phyloP scores from a whole-genome alignment of 2,113 vertebrate genomes.

The Noturus placidus region DNA sequence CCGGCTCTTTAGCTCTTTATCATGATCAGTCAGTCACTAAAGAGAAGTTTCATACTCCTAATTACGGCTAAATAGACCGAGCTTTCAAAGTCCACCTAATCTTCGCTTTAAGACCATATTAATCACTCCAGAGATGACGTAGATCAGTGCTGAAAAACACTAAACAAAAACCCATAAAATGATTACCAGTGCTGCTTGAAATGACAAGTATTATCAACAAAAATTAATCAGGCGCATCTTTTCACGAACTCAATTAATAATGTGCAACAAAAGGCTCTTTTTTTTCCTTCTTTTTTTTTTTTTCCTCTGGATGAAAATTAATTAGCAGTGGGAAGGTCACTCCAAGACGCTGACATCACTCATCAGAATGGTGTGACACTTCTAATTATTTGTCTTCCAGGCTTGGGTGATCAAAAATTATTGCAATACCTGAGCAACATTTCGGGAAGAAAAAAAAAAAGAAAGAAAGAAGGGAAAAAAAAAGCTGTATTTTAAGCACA shows the following conservation, averaged over 20 bases:
- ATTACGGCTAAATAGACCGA: slow-evolving; percentile 61
- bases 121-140: slow-evolving; percentile 89
- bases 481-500: slow-evolving; percentile 97
- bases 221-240: slow-evolving; percentile 99
- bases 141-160: slow-evolving; percentile 91
- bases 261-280: slow-evolving; percentile 99
- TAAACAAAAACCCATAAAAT: slow-evolving; percentile 98
- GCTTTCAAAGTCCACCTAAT: slow-evolving; percentile 59
- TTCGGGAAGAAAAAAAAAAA: slow-evolving; percentile 74
- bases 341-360: slow-evolving; percentile 99
- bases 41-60: slow-evolving; percentile 49
- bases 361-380: slow-evolving; percentile 99
- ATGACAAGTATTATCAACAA: slow-evolving; percentile 99
- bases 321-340: slow-evolving; percentile 99
- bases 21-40: slow-evolving; percentile 33
- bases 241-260: slow-evolving; percentile 99
- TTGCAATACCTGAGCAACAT: slow-evolving; percentile 99
- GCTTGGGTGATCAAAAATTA: slow-evolving; percentile 99
- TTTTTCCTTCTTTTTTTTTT: slow-evolving; percentile 81
- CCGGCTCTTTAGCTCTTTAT: slow-evolving; percentile 21
- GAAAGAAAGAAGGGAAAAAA: slow-evolving; percentile 64
- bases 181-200: slow-evolving; percentile 91
- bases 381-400: slow-evolving; percentile 99
- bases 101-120: slow-evolving; percentile 71
- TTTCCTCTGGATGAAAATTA: slow-evolving; percentile 98